A percentile compares a stretch with the other conserved stretches of the same genome.
These are phyloP conservation scores for Drepana arcuata DNA, from an alignment of 1,140 invertebrate genomes.

Conservation along the genomic window DNA sequence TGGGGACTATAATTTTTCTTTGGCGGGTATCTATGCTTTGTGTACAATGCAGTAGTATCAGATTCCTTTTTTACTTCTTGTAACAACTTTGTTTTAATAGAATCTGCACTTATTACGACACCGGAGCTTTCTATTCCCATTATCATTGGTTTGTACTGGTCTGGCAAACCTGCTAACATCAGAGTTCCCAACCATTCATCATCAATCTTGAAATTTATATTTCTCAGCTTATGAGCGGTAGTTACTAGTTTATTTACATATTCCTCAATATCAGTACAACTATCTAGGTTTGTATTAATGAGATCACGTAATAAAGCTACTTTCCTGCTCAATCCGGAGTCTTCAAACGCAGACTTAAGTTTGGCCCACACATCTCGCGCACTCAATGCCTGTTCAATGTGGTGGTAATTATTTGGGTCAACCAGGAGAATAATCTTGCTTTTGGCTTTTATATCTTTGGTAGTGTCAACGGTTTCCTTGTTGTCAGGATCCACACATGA, in stretches of 20 bases:
- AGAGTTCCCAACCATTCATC: conserved; percentile 39
- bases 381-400: conserved; percentile 13
- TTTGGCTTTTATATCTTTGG: conserved; percentile 25
- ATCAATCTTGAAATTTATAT: conserved; percentile 27
- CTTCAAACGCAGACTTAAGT: conserved; percentile 29
- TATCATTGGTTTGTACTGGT: conserved; percentile 12
- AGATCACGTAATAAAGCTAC: conserved; percentile 31
- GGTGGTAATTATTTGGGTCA: conserved; percentile 26
- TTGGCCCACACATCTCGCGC: conserved; percentile 30
- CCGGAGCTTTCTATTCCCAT: conserved; percentile 35
- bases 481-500: conserved; percentile 17
- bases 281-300: conserved; percentile 27
- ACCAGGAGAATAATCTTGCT: conserved; percentile 31
- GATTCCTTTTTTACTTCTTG: no score
- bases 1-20: no score
- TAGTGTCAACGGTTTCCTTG: no score
- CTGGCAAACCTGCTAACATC: conserved; percentile 39
- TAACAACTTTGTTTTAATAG: conserved; percentile 43
- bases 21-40: no score
- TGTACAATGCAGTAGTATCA: no score
- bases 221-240: conserved; percentile 34
- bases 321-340: conserved; percentile 35
- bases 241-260: conserved; percentile 39
- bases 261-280: conserved; percentile 27
- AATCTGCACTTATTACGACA: conserved; percentile 28